These are phyloP conservation scores for Toxonevra muliebris DNA, from an alignment of 2,888 invertebrate genomes.

Conservation along the genomic window DNA sequence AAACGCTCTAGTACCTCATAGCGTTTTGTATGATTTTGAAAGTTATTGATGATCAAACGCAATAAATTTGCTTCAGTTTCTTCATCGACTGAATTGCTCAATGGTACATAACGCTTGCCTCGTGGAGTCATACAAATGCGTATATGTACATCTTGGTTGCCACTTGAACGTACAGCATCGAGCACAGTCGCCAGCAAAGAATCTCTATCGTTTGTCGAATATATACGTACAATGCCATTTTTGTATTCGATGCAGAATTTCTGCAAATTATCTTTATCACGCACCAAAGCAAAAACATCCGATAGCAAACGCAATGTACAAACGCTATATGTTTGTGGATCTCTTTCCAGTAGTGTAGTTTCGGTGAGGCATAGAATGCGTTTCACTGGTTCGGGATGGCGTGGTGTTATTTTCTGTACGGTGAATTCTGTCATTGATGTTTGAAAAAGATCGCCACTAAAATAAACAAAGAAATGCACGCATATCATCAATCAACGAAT, in stretches of 20 bases:
- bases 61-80: constrained; percentile 91
- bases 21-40: constrained; percentile 67
- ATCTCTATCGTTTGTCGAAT: constrained; percentile 94
- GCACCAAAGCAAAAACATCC: constrained; percentile 90
- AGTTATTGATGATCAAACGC: constrained; percentile 69
- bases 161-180: constrained; percentile 96
- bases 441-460: constrained; percentile 91
- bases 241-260: constrained; percentile 94
- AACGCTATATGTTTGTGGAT: constrained; percentile 95
- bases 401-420: constrained; percentile 88
- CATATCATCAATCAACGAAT: not conserved
- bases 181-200: constrained; percentile 92
- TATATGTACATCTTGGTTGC: constrained; percentile 96
- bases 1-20: constrained; percentile 90
- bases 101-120: constrained; percentile 88
- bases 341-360: constrained; percentile 93
- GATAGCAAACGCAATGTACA: constrained; percentile 84
- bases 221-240: constrained; percentile 87
- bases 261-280: constrained; percentile 92
- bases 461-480: constrained; percentile 50
- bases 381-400: constrained; percentile 85
- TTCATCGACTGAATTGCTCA: constrained; percentile 91
- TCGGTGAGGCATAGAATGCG: constrained; percentile 94
- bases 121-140: constrained; percentile 85
- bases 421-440: constrained; percentile 97